phyloP scores from a whole-genome alignment of 1,140 invertebrate genomes.

The Orchestia grillus region DNA sequence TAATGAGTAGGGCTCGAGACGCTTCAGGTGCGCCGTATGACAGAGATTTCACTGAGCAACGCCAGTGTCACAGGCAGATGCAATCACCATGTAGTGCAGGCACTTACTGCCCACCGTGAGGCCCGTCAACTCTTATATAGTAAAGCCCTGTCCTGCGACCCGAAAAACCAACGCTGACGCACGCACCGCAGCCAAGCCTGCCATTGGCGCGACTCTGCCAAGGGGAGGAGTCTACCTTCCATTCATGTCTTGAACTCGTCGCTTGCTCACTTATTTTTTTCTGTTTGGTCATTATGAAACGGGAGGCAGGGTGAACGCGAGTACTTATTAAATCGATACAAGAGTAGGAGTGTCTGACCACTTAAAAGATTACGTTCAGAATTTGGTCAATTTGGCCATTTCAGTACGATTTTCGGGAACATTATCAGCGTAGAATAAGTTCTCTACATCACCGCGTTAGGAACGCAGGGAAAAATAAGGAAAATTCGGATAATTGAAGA shows the following conservation, averaged over 20 bases:
- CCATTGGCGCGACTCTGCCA: neutral
- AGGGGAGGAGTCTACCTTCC: slow-evolving; percentile 28
- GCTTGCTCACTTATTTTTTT: neutral
- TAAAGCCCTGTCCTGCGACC: neutral
- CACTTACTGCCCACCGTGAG: slow-evolving; percentile 30
- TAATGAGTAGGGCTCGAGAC: neutral
- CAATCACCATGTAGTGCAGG: slow-evolving; percentile 46
- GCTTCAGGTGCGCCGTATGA: neutral
- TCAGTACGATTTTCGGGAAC: neutral
- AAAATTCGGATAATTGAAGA: neutral
- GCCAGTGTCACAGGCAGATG: slow-evolving; percentile 28
- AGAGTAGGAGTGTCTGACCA: neutral
- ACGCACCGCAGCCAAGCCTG: neutral
- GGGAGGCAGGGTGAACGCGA: neutral
- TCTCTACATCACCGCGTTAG: neutral
- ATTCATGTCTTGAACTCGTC: slow-evolving; percentile 31
- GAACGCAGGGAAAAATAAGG: neutral
- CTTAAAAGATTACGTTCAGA: neutral
- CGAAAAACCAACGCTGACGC: neutral
- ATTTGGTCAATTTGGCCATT: neutral
- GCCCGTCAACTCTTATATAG: slow-evolving; percentile 27
- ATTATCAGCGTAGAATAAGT: neutral
- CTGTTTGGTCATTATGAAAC: neutral
- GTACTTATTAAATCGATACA: neutral
- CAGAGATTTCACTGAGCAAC: slow-evolving; percentile 22